A percentile compares a stretch with the other conserved stretches of the same genome.
phyloP scores from a whole-genome alignment of 1,140 invertebrate species.

The Sweltsa coloradensis region DNA sequence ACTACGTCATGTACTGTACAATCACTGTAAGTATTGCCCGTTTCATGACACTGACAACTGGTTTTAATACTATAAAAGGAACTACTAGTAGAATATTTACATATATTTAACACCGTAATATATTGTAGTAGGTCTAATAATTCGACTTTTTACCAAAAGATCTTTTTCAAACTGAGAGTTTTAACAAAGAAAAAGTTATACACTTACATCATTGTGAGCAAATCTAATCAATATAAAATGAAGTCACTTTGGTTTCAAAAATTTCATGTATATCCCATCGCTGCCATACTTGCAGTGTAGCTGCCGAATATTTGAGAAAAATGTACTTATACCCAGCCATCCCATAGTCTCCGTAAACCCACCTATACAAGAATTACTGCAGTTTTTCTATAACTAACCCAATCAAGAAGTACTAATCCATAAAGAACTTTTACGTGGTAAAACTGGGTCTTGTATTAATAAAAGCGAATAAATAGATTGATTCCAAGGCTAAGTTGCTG shows the following conservation, averaged over 20 bases:
- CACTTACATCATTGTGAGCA: no score
- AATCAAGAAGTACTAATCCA: conserved; percentile 44
- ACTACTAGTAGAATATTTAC: no score
- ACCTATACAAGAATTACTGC: conserved; percentile 51
- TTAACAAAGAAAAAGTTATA: no score
- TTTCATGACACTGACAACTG: no score
- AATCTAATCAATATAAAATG: background rate
- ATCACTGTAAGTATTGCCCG: conserved; percentile 12
- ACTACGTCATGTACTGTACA: conserved; percentile 7
- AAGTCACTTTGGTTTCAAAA: conserved; percentile 30
- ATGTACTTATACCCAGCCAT: conserved; percentile 32
- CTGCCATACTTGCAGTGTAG: conserved; percentile 27
- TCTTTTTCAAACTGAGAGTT: no score
- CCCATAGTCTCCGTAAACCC: conserved; percentile 33
- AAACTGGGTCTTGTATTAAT: conserved; percentile 63
- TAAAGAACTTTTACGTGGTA: conserved; percentile 52
- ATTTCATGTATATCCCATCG: conserved; percentile 24
- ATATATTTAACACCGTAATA: no score
- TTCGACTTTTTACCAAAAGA: no score
- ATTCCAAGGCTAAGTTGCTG: conserved; percentile 50
- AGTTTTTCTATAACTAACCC: conserved; percentile 50
- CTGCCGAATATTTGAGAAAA: conserved; percentile 27
- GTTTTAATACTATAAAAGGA: no score
- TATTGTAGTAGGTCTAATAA: no score
- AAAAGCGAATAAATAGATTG: conserved; percentile 55